Evolutionary conservation across 2,888 invertebrate species (phyloP), one percentile per base, ranked within the genome.

Genomic region (Serripes groenlandicus): DNA sequence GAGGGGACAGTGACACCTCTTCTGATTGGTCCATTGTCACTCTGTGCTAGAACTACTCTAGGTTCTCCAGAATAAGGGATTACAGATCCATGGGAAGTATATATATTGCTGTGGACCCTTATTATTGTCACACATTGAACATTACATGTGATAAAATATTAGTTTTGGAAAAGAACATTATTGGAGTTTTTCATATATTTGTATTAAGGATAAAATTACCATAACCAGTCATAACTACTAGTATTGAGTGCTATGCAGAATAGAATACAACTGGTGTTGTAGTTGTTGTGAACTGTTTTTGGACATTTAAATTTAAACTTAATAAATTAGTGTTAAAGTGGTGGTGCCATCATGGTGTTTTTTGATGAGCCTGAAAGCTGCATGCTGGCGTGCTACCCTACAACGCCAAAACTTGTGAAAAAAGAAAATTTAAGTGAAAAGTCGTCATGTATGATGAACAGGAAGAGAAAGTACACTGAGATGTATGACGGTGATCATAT

Each of bases 301-400:
- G n/a, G n/a, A n/a, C n/a, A n/a, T n/a, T n/a, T n/a, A n/a, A n/a
- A n/a, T n/a, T n/a, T n/a, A n/a, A n/a, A n/a, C n/a, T n/a, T n/a
- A n/a, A n/a, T n/a, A n/a, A n/a, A n/a, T n/a, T n/a, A n/a, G n/a
- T n/a, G n/a, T n/a, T n/a, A n/a, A n/a, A n/a, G n/a, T n/a, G n/a
- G n/a, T n/a, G 32, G 35, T 70, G 37, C n/a, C 2, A 58, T 34
- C 28, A 86, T 86, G 86, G 86, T 83, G 73, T 81, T 86, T 49
- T 78, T 64, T 32, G 83, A 83, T 56, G 86, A 83, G 18, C 77
- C 75, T 11, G 74, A 78, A 7, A 32, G 54, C 11, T 84, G 56
- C 34, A 66, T 73, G 76, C 52, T 72, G 81, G 54, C 62, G 23
- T 71, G 26, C 18, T 49, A 78, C 35, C 81, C 86, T 26, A 18